A percentile compares a stretch with the other conserved stretches of the same genome.
Evolutionary conservation across 2,797 vertebrate genomes (phyloP).

Genomic region (Notolepis coatsorum): DNA sequence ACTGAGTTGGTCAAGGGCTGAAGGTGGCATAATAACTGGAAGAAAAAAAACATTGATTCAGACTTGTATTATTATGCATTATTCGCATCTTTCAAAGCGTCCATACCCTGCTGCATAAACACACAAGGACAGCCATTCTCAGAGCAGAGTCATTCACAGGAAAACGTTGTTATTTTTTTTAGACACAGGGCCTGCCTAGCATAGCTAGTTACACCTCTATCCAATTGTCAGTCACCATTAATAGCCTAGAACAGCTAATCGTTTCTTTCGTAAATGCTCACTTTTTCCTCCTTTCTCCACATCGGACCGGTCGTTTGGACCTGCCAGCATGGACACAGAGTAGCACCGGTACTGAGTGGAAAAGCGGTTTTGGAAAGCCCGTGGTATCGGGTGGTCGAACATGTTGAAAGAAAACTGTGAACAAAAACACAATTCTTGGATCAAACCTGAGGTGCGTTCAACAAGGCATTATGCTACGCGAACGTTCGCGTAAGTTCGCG

Average conservation of each 20-base stretch:
- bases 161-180: too few species aligned
- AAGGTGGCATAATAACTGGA: conserved; percentile 98
- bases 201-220: too few species aligned
- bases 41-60: conserved; percentile 38
- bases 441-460: background rate
- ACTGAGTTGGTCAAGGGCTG: conserved; percentile 98
- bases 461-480: background rate
- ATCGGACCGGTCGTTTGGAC: conserved; percentile 98
- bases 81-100: too few species aligned
- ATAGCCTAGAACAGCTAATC: background rate
- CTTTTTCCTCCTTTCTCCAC: conserved; percentile 99
- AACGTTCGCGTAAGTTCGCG: background rate
- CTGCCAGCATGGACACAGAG: conserved; percentile 97
- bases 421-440: background rate
- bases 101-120: too few species aligned
- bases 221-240: too few species aligned
- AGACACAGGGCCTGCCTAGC: too few species aligned
- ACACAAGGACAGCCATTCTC: too few species aligned
- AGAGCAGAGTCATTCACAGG: too few species aligned
- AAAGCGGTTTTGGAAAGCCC: conserved; percentile 97
- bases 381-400: conserved; percentile 90
- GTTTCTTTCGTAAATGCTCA: conserved; percentile 63
- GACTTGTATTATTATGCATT: background rate
- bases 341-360: conserved; percentile 99
- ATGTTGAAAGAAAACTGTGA: conserved; percentile 84